Base-by-base conservation (phyloP, 2,888 invertebrate genomes). In the Diogma glabrata region DNA sequence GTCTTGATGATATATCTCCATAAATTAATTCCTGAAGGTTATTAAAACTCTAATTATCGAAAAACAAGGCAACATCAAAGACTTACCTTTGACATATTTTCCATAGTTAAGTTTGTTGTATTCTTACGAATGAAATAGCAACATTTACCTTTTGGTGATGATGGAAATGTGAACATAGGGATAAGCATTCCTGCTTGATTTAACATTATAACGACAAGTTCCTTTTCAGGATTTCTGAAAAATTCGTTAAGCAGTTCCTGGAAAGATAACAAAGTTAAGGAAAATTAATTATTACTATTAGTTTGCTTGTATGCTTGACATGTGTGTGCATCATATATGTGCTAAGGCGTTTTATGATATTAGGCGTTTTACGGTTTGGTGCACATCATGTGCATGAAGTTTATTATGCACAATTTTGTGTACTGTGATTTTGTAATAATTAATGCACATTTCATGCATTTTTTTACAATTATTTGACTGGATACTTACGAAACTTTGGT, bases 91-190 rank as follows among this genome's bases (percentile, higher is more conserved):
- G 60, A 45, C 56, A 74, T 69, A 57, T 87, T 87, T 1, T 73
- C 69, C 52, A 71, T 75, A 0, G 81, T 81, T 8, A 93, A 71
- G 49, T 72, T 73, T 3, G 76, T 77, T 7, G 77, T 74, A 4
- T 67, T 62, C 56, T 77, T 81, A 59, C 87, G 81, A 24, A 89
- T 74, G 64, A 93, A 92, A 65, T 90, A 94, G 0, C 23, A 24
- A 26, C 46, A 46, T 46, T 46, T 46, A 10, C 76, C 73, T 60
- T 77, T 79, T 23, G 76, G 71, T 38, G 73, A 67, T 1, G 74
- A 60, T 2, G 82, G 83, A 59, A 84, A 87, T 7, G 71, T 70
- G 9, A 73, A 72, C 1, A 78, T 64, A 2, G 87, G 84, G 3
- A 77, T 72, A n/a, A 92, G 69, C 54, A 76, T 57, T 0, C 84